Evolutionary conservation across 1,140 invertebrate genomes (phyloP).

Genomic region (Drosophila watanabei): DNA sequence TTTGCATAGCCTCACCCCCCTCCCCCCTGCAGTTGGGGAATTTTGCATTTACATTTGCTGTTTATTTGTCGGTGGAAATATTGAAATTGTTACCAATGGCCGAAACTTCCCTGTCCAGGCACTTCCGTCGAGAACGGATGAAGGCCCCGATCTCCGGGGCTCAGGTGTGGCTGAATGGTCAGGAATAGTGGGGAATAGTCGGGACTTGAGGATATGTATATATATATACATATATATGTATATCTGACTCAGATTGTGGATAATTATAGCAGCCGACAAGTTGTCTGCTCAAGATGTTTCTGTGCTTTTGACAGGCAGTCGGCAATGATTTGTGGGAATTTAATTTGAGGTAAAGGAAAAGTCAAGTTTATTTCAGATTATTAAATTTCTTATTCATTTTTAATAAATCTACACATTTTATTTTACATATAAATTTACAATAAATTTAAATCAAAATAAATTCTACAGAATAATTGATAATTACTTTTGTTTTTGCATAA

Average conservation of each 20-base stretch:
- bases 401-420: too few relatives aligned
- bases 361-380: neutral
- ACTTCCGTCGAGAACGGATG: slow-evolving; percentile 17
- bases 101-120: slow-evolving; percentile 17
- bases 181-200: slow-evolving; percentile 5
- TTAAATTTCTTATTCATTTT: neutral
- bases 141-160: slow-evolving; percentile 9
- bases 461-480: neutral
- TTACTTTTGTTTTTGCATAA: neutral
- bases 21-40: slow-evolving; percentile 23
- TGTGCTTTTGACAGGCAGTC: slow-evolving; percentile 3
- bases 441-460: too few relatives aligned
- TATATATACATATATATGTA: neutral
- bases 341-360: neutral
- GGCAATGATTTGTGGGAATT: slow-evolving; percentile 15
- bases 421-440: too few relatives aligned
- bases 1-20: slow-evolving; percentile 45
- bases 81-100: slow-evolving; percentile 71
- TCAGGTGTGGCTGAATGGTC: slow-evolving; percentile 35
- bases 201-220: neutral
- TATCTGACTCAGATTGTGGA: slow-evolving; percentile 9
- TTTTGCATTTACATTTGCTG: slow-evolving; percentile 81
- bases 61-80: slow-evolving; percentile 80
- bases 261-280: slow-evolving; percentile 34
- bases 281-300: slow-evolving; percentile 12